phyloP scores from a whole-genome alignment of 1,140 invertebrate genomes.

The Heliconius melpomene region DNA sequence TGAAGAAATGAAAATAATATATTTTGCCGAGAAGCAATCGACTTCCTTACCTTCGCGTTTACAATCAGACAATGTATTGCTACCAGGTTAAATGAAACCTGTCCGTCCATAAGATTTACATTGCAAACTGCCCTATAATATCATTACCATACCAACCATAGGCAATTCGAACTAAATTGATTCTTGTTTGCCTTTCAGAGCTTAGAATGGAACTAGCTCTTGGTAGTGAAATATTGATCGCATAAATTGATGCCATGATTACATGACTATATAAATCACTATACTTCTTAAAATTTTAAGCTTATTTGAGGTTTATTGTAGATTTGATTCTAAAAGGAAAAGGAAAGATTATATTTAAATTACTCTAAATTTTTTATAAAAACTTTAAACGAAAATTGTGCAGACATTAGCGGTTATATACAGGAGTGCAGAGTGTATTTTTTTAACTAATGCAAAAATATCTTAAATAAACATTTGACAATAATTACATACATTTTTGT shows the following conservation, averaged over 20 bases:
- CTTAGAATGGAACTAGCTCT: not conserved
- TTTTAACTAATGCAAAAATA: no score
- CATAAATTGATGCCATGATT: not conserved
- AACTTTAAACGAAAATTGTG: no score
- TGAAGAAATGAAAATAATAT: not conserved
- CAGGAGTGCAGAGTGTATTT: no score
- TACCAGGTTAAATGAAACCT: not conserved
- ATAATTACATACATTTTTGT: no score
- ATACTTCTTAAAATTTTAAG: no score
- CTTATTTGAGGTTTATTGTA: no score
- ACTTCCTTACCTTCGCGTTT: not conserved
- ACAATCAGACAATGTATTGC: not conserved
- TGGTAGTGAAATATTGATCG: not conserved
- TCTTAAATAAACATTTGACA: no score
- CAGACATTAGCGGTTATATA: no score
- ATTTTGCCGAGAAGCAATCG: not conserved
- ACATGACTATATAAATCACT: no score
- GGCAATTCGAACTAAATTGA: not conserved
- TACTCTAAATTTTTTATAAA: no score
- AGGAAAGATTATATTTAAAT: no score
- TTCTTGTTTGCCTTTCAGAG: slow-evolving; percentile 11
- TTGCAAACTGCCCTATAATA: not conserved
- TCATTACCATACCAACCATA: not conserved
- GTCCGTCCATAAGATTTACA: not conserved
- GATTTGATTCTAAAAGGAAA: no score